Conservation (phyloP, 2,113 vertebrate genomes). For the Rhinolophus sinicus region DNA sequence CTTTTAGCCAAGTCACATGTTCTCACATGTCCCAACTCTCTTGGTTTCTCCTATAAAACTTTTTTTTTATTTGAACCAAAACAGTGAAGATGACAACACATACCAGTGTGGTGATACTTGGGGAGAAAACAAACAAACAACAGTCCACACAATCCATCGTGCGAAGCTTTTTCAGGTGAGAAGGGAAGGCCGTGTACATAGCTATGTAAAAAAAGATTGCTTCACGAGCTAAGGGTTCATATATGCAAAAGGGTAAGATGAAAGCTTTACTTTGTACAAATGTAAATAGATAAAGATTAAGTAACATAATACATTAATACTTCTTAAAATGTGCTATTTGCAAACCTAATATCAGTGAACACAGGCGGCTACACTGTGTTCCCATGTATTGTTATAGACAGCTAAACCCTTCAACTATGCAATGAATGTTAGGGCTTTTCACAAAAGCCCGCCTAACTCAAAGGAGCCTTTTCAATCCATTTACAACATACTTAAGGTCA, state of each 20-base stretch:
- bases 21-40: slow-evolving; percentile 84
- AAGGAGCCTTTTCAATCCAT: slow-evolving; percentile 89
- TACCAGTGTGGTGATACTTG: slow-evolving; percentile 54
- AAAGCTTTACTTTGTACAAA: slow-evolving; percentile 99
- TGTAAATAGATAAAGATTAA: slow-evolving; percentile 95
- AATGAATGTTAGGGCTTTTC: slow-evolving; percentile 93
- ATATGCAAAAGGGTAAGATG: slow-evolving; percentile 99
- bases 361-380: slow-evolving; percentile 84
- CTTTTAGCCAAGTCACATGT: slow-evolving; percentile 87
- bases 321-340: slow-evolving; percentile 93
- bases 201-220: slow-evolving; percentile 90
- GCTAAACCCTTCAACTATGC: slow-evolving; percentile 98
- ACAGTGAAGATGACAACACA: slow-evolving; percentile 59
- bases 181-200: slow-evolving; percentile 92
- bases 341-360: slow-evolving; percentile 87
- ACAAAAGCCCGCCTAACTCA: slow-evolving; percentile 90
- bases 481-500: slow-evolving; percentile 89
- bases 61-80: slow-evolving; percentile 87
- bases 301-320: slow-evolving; percentile 91
- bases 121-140: not conserved
- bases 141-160: slow-evolving; percentile 58
- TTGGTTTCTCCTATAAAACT: slow-evolving; percentile 84
- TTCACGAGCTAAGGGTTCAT: slow-evolving; percentile 95
- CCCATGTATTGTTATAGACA: slow-evolving; percentile 91
- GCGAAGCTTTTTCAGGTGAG: slow-evolving; percentile 81